Evolutionary conservation across 2,113 vertebrate genomes (phyloP).

Genomic region (Litocranius walleri): DNA sequence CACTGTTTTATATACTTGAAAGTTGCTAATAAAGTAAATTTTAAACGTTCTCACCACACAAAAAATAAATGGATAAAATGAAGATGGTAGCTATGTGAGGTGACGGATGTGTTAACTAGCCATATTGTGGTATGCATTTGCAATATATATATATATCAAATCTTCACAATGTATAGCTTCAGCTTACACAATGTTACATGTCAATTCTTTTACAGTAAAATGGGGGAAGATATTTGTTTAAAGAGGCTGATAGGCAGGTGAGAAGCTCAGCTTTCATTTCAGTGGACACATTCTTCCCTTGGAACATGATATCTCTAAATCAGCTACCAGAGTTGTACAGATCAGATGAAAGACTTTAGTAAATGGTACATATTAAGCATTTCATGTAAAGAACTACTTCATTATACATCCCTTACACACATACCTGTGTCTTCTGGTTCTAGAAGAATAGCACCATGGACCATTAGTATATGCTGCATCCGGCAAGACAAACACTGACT

Average conservation of each 20-base stretch:
- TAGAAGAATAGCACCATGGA: neutral
- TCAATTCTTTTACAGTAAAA: neutral
- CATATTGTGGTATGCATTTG: neutral
- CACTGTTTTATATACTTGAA: neutral
- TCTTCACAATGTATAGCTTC: neutral
- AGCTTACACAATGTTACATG: neutral
- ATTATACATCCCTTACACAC: neutral
- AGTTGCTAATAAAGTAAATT: neutral
- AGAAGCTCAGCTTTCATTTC: neutral
- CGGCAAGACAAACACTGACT: neutral
- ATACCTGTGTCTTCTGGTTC: neutral
- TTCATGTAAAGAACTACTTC: neutral
- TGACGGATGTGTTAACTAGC: neutral
- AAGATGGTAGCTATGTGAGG: neutral
- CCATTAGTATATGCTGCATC: neutral
- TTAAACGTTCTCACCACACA: neutral
- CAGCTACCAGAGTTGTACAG: neutral
- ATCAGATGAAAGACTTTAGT: neutral
- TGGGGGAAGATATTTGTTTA: neutral
- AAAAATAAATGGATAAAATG: neutral
- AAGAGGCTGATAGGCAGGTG: neutral
- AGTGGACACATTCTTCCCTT: neutral
- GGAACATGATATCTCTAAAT: neutral
- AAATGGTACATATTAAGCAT: neutral
- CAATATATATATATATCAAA: neutral